Percentiles rank a stretch among this genome's conserved stretches.
phyloP scores from a whole-genome alignment of 2,113 vertebrate species.

The Oncorhynchus nerka region DNA sequence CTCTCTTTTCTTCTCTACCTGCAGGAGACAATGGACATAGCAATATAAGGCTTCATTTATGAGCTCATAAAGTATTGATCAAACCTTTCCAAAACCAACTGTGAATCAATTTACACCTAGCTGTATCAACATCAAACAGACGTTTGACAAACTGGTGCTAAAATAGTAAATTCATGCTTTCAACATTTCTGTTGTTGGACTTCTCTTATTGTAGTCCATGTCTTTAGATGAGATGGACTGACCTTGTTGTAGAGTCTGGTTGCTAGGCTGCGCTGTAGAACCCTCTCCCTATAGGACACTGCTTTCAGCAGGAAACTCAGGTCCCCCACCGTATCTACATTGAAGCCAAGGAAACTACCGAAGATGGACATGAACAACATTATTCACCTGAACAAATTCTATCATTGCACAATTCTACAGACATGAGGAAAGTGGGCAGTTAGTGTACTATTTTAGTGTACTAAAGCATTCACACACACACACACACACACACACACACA shows the following conservation, averaged over 20 bases:
- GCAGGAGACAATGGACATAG: neutral
- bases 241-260: slow-evolving; percentile 69
- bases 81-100: neutral
- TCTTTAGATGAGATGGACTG: slow-evolving; percentile 16
- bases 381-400: neutral
- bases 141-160: too few species aligned
- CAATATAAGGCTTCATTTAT: neutral
- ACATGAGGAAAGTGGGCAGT: neutral
- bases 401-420: neutral
- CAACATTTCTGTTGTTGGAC: neutral
- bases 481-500: neutral
- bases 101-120: neutral
- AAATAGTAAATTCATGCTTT: too few species aligned
- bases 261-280: slow-evolving; percentile 60
- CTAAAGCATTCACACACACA: neutral
- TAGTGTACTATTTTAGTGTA: neutral
- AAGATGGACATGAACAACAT: slow-evolving; percentile 13
- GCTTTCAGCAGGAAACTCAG: slow-evolving; percentile 67
- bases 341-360: slow-evolving; percentile 61
- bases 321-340: slow-evolving; percentile 43
- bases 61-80: neutral
- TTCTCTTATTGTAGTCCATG: neutral
- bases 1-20: slow-evolving; percentile 63
- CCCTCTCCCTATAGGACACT: slow-evolving; percentile 61
- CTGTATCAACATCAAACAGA: neutral